Conservation (phyloP, 1,140 invertebrate species). For the Drosophila nigromelanica region DNA sequence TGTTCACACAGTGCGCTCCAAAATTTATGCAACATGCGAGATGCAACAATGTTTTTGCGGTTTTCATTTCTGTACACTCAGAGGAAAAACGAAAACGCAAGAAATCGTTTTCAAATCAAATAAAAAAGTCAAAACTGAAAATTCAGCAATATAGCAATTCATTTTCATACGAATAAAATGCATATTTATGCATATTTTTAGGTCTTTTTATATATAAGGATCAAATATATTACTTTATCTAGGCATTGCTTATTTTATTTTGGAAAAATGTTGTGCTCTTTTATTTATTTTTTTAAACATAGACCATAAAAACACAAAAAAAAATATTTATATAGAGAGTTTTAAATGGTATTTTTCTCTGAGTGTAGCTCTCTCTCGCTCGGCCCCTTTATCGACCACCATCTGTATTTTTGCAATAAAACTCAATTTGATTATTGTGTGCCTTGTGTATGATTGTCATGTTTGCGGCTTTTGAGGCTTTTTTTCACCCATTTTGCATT, state of each 20-base stretch:
- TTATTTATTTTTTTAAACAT: too few relatives aligned
- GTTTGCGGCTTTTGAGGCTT: slow-evolving; percentile 57
- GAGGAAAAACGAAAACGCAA: background rate
- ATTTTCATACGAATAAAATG: too few relatives aligned
- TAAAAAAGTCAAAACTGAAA: too few relatives aligned
- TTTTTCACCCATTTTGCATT: slow-evolving; percentile 39
- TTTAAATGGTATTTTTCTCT: background rate
- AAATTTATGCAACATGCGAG: slow-evolving; percentile 39
- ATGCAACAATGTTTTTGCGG: slow-evolving; percentile 55
- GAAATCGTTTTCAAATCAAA: too few relatives aligned
- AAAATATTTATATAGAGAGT: too few relatives aligned
- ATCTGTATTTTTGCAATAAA: slow-evolving; percentile 6
- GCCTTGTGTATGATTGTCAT: slow-evolving; percentile 68
- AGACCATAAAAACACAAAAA: too few relatives aligned
- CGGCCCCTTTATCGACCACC: background rate
- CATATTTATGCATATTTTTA: too few relatives aligned
- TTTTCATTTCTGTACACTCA: slow-evolving; percentile 14
- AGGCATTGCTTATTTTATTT: background rate
- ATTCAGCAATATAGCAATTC: too few relatives aligned
- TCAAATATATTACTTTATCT: background rate
- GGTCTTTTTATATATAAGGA: too few relatives aligned
- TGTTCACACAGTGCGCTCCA: slow-evolving; percentile 33
- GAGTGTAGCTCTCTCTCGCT: background rate
- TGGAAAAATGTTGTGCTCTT: too few relatives aligned
- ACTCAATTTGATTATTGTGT: slow-evolving; percentile 27